These are phyloP conservation scores for Drepana arcuata DNA, from an alignment of 1,140 invertebrate species.

Conservation along the genomic window DNA sequence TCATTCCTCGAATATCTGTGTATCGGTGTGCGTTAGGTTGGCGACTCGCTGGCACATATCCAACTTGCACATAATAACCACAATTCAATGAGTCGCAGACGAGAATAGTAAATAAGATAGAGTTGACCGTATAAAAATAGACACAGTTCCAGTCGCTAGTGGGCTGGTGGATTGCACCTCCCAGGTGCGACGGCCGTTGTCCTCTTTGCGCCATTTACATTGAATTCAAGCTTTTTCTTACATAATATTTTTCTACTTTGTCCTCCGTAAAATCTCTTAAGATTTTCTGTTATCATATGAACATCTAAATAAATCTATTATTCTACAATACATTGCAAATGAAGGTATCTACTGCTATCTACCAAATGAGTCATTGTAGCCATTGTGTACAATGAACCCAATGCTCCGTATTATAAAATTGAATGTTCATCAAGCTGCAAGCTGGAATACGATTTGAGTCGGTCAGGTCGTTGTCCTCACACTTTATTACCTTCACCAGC, in stretches of 20 bases:
- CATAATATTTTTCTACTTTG: slow-evolving; percentile 2
- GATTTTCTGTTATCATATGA: too few relatives aligned
- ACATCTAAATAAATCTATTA: not conserved
- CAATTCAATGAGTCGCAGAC: slow-evolving; percentile 70
- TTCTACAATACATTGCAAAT: slow-evolving; percentile 2
- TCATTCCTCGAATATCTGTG: slow-evolving; percentile 63
- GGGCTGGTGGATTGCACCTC: slow-evolving; percentile 60
- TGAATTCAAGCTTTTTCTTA: slow-evolving; percentile 6
- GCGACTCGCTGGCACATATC: slow-evolving; percentile 55
- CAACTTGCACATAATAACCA: slow-evolving; percentile 70
- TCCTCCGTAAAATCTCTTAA: too few relatives aligned
- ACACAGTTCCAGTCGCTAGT: slow-evolving; percentile 57
- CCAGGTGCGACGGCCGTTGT: slow-evolving; percentile 56
- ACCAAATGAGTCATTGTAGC: slow-evolving; percentile 43
- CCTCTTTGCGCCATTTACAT: slow-evolving; percentile 20
- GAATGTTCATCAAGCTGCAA: slow-evolving; percentile 36
- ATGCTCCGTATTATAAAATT: slow-evolving; percentile 45
- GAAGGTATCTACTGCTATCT: slow-evolving; percentile 29
- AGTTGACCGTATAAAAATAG: slow-evolving; percentile 67
- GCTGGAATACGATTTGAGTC: slow-evolving; percentile 53
- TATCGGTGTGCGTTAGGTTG: slow-evolving; percentile 54
- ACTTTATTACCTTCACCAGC: slow-evolving; percentile 56
- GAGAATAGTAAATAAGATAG: slow-evolving; percentile 71
- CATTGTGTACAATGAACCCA: slow-evolving; percentile 51
- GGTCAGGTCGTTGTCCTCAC: slow-evolving; percentile 56